Evolutionary conservation across 2,888 invertebrate species (phyloP), one percentile per base, ranked within the genome.

Genomic region (Orchesellides sinensis): DNA sequence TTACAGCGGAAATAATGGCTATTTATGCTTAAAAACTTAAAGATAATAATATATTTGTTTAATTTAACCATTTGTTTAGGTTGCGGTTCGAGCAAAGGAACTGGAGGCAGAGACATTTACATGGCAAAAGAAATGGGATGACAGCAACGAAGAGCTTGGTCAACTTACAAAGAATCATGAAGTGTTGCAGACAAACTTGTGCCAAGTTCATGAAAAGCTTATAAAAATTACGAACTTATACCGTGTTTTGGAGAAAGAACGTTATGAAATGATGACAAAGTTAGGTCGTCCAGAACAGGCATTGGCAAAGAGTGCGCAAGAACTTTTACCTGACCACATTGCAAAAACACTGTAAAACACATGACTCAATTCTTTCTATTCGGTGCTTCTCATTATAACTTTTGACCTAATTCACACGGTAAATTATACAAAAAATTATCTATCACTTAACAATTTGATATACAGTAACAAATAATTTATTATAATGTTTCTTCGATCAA

Each of bases 61-160:
- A 2, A 3, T 2, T 45, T 73, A 1, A 59, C 59, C 10, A 12
- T 49, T 73, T 40, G 8, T 40, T 14, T 45, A 86, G 86, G 83
- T 87, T 63, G 66, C 79, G 2, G 14, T 29, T 2, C 66, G 73
- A 72, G 85, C 87, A 8, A 84, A 84, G 45, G 84, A 85, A 5
- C 77, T 88, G 21, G 88, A 88, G 35, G 54, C 59, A 10, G 88
- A 87, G 65, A 86, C 88, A 5, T 17, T 82, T 1, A 47, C 83
- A 45, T 88, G 88, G 88, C 84, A 88, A 59, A 78, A 75, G 23
- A 84, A 81, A 54, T 88, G 88, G 88, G 87, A 87, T 56, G 73
- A 82, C 10, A 86, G 79, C 49, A 88, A 88, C 56, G 73, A 29
- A 0, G 74, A 74, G n/a, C 49, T 88, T 0, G 21, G 82, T 8